Conservation (phyloP, 2,113 vertebrate species). For the Rynchops niger region DNA sequence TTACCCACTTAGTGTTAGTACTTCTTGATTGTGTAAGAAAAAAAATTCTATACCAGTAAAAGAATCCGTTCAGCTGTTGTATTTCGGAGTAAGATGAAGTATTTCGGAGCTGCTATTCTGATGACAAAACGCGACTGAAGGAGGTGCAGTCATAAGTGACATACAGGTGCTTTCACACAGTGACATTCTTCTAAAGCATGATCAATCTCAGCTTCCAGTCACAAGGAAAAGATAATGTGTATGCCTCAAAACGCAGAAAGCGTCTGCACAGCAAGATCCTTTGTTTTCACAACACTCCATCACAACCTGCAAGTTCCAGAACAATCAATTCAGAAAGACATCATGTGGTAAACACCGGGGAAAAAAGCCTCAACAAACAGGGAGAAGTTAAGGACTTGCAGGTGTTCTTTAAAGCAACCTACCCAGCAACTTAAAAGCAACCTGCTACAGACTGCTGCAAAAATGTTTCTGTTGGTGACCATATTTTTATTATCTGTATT, state of each 20-base stretch:
- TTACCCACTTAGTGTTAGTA: background rate
- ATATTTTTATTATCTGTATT: accelerated
- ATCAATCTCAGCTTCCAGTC: background rate
- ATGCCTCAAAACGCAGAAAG: background rate
- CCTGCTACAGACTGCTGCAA: background rate
- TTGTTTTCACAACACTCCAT: background rate
- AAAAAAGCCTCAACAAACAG: background rate
- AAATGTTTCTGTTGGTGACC: accelerated
- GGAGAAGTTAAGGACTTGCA: background rate
- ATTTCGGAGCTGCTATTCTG: background rate
- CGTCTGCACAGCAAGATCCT: background rate
- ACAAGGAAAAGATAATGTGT: accelerated
- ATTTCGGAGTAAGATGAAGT: too few species aligned
- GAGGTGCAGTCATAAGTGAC: background rate
- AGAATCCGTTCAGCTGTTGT: accelerated
- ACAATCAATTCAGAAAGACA: background rate
- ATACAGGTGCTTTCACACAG: background rate
- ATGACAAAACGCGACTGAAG: accelerated
- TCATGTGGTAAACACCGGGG: background rate
- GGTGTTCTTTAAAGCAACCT: background rate
- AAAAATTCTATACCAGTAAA: accelerated
- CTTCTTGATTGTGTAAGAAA: background rate
- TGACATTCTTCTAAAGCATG: accelerated
- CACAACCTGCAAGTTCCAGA: background rate
- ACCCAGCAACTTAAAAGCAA: background rate